Base-by-base conservation (phyloP, 2,113 vertebrate species). In the Lamprotornis superbus region DNA sequence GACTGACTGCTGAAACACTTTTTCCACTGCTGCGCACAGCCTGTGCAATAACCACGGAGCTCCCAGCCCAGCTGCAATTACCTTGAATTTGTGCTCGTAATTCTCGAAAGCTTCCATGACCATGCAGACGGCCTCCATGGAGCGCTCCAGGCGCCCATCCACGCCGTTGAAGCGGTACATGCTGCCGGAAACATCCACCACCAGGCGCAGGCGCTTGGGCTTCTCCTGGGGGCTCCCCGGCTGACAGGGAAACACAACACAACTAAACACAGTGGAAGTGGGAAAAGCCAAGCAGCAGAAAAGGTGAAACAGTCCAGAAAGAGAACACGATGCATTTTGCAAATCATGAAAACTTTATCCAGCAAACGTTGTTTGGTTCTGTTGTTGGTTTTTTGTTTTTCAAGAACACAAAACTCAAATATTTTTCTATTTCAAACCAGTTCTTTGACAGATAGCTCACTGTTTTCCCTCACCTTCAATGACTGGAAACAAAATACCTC, bases 91-190 rank as follows among this genome's bases (percentile, higher is more conserved):
- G 95, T 99, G 98, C 96, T 99, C 99, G 2, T 99, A 99, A 95
- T 84, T 98, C 97, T 99, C 98, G 52, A 99, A 98, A 40, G 99
- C 99, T 97, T 99, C 99, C 98, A 99, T 99, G 89, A 99, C 99
- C 99, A 99, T 99, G 57, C 99, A 99, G 86, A 99, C 98, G 0
- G 99, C 99, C 97, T 99, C 99, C 99, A 99, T 99, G 33, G 99
- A 99, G 94, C 99, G 99, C 70, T 99, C 99, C 85, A 99, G 98
- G 5, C 99, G 96, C 7, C 99, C 97, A 5, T 99, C 99, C 70
- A 99, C 98, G 1, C 99, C 99, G 2, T 99, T 99, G 94, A 99
- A 99, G 94, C 99, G 99, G 94, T 99, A 99, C 99, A 99, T 99
- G 97, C 99, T 99, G 49, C 99, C 99, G 0, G 99, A 99, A 16